These are phyloP conservation scores for Urocitellus parryii DNA, from an alignment of 2,113 vertebrate species.

Conservation along the genomic window DNA sequence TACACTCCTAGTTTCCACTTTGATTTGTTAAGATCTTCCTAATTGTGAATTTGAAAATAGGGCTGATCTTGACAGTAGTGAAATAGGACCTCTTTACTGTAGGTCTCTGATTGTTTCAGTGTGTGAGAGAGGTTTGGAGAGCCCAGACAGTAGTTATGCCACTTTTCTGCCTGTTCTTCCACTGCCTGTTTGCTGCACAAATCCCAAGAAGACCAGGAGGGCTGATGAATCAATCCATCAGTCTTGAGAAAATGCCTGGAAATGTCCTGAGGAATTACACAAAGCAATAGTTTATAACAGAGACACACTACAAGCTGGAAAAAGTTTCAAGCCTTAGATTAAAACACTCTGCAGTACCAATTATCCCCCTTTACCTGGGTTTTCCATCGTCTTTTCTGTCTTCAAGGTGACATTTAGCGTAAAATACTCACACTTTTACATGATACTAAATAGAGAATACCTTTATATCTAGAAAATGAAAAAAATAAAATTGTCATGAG, in stretches of 20 bases:
- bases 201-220: not conserved
- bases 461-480: slow-evolving; percentile 51
- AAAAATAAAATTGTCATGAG: not conserved
- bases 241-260: slow-evolving; percentile 58
- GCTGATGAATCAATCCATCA: slow-evolving; percentile 12
- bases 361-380: slow-evolving; percentile 57
- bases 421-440: slow-evolving; percentile 54
- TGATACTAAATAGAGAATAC: slow-evolving; percentile 43
- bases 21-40: not conserved
- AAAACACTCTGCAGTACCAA: slow-evolving; percentile 25
- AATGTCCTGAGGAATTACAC: slow-evolving; percentile 41
- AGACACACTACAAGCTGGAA: not conserved
- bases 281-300: slow-evolving; percentile 42
- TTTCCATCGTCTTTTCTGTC: slow-evolving; percentile 53
- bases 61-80: not conserved
- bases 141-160: not conserved
- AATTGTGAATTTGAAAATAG: slow-evolving; percentile 24
- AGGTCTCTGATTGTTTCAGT: not conserved
- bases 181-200: not conserved
- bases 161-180: not conserved
- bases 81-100: not conserved
- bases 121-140: not conserved
- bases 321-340: slow-evolving; percentile 57
- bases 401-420: slow-evolving; percentile 57
- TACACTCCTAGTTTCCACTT: not conserved